Conservation (phyloP, 1,140 invertebrate species). For the Nomia melanderi region DNA sequence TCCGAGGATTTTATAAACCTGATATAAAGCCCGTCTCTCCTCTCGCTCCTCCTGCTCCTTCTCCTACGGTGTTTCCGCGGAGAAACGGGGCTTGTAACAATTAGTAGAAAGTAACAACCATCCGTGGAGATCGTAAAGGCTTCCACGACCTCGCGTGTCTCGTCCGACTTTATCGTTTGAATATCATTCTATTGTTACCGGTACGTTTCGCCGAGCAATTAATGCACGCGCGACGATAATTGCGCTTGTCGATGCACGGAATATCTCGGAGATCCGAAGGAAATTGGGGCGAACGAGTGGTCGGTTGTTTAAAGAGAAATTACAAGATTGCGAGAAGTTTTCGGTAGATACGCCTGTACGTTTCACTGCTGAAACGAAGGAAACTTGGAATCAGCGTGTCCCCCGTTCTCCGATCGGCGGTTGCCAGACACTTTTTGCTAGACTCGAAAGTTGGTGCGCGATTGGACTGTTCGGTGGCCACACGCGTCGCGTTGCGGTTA, state of each 20-base stretch:
- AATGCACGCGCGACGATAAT: no score
- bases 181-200: background rate
- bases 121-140: constrained; percentile 1
- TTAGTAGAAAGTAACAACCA: constrained; percentile 1
- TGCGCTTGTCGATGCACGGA: no score
- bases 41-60: no score
- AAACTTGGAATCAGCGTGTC: no score
- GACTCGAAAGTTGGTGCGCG: constrained; percentile 5
- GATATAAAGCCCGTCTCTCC: background rate
- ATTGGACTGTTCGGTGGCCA: constrained; percentile 44
- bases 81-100: background rate
- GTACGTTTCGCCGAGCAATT: no score
- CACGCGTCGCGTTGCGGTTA: constrained; percentile 43
- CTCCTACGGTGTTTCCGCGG: background rate
- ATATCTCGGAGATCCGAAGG: no score
- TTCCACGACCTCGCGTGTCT: background rate
- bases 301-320: no score
- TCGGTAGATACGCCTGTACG: no score
- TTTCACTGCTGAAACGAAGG: no score
- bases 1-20: constrained; percentile 23
- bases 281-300: no score
- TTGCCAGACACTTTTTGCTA: constrained; percentile 15
- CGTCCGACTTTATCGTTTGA: background rate
- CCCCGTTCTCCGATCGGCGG: background rate
- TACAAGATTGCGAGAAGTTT: no score